Evolutionary conservation across 2,888 invertebrate species (phyloP).

Genomic region (Pantelozetes paolii): DNA sequence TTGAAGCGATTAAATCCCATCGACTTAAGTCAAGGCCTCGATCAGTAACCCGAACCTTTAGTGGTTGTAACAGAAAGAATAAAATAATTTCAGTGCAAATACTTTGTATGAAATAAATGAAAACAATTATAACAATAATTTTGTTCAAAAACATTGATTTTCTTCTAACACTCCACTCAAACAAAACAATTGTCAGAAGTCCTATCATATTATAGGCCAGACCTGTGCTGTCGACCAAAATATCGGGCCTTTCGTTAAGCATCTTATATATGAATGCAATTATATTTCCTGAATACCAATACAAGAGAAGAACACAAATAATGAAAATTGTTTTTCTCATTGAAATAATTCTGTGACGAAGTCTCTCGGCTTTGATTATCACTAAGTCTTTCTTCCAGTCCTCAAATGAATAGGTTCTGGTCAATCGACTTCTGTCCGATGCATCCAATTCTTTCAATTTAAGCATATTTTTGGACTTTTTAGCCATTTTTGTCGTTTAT

Average conservation of each 20-base stretch:
- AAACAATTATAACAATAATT: not conserved
- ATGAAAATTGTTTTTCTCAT: not conserved
- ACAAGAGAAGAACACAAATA: not conserved
- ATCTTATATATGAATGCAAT: not conserved
- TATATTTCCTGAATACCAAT: not conserved
- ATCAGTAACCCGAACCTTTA: not conserved
- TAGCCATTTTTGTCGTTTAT: too few relatives aligned
- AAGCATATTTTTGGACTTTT: not conserved
- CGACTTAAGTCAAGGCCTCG: not conserved
- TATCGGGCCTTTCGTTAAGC: not conserved
- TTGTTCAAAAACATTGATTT: not conserved
- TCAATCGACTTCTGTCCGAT: not conserved
- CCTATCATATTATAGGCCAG: not conserved
- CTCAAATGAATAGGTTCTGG: not conserved
- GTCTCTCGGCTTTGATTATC: not conserved
- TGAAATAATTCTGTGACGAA: not conserved
- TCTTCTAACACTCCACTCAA: not conserved
- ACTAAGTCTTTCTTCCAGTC: not conserved
- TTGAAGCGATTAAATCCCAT: not conserved
- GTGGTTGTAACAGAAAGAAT: not conserved
- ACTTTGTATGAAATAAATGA: not conserved
- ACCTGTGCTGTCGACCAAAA: not conserved
- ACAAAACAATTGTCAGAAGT: not conserved
- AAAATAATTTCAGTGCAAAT: not conserved
- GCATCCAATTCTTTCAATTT: not conserved